Conservation (phyloP, 2,888 invertebrate species). For the Cataglyphis albicans region DNA sequence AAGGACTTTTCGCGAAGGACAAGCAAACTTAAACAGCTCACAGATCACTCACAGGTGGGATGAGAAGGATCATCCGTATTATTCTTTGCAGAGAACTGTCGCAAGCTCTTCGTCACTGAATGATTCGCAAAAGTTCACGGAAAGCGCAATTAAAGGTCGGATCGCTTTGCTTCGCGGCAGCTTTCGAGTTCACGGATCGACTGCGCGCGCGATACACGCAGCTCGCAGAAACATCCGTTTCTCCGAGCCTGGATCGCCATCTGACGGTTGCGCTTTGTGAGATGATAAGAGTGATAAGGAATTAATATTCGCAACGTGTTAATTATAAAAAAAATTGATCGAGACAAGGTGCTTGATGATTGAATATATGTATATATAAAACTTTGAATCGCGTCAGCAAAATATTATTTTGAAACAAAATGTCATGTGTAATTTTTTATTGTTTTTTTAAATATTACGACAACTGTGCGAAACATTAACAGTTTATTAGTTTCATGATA, state of each 20-base stretch:
- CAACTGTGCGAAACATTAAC: background rate
- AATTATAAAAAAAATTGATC: conserved; percentile 9
- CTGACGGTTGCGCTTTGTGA: conserved; percentile 61
- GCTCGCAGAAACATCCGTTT: conserved; percentile 65
- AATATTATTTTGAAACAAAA: background rate
- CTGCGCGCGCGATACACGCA: conserved; percentile 66
- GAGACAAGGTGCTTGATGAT: background rate
- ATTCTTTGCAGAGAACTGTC: conserved; percentile 63
- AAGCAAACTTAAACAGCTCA: conserved; percentile 3
- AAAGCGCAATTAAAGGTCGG: conserved; percentile 72
- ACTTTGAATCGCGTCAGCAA: background rate
- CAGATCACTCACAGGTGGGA: conserved; percentile 63
- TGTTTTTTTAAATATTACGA: background rate
- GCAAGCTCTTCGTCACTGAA: conserved; percentile 65
- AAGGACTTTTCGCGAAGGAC: background rate
- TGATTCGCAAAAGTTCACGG: conserved; percentile 71
- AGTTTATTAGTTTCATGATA: background rate
- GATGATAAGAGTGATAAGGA: background rate
- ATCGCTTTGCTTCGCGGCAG: conserved; percentile 63
- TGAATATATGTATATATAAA: no score
- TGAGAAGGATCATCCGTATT: conserved; percentile 51
- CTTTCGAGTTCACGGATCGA: conserved; percentile 74
- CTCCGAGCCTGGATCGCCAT: conserved; percentile 61
- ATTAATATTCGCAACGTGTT: background rate
- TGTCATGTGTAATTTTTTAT: background rate